Base-by-base conservation (phyloP, 92 coral and sea anemone species). In the Actinostola sp. region DNA sequence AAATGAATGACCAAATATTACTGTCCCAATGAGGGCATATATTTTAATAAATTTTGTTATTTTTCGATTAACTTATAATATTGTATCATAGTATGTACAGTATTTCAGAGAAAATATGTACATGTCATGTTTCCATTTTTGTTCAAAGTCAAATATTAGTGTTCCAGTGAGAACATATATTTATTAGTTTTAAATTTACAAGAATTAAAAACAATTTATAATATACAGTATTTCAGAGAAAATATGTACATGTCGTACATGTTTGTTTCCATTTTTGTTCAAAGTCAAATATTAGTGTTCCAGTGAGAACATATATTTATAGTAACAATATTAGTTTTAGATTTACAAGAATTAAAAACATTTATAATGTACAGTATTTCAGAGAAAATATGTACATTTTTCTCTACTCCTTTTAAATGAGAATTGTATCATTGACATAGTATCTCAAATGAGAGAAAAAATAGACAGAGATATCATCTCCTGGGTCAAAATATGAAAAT, bases 21-120 rank as follows among this genome's bases (percentile, higher is more conserved):
- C 70, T 64, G 70, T 64, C 25, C 70, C 70, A 64, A 52, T 42
- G 51, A 41, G 70, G 14, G 48, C 70, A 64, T 64, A 64, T 42
- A 64, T 64, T 39, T 64, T 7, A 48, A 8, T 17, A 48, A 7
- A 8, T 48, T n/a, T n/a, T n/a, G n/a, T n/a, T n/a, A n/a, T n/a
- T n/a, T n/a, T n/a, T n/a, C n/a, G n/a, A n/a, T n/a, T n/a, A 9
- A 48, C n/a, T 8, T 7, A 48, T 48, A 48, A 48, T 48, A 48
- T 9, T 48, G n/a, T 48, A 7, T 48, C 4, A 48, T 48, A 48
- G n/a, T 17, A 3, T 13, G 3, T 48, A 48, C 4, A 9, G 20
- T 8, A 9, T 8, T 8, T 21, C 9, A 48, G 20, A 8, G n/a
- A 8, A 48, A 4, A 48, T 17, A 3, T 17, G 17, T 48, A 9